Conservation (phyloP, 1,140 invertebrate genomes). For the Pararge aegeria region DNA sequence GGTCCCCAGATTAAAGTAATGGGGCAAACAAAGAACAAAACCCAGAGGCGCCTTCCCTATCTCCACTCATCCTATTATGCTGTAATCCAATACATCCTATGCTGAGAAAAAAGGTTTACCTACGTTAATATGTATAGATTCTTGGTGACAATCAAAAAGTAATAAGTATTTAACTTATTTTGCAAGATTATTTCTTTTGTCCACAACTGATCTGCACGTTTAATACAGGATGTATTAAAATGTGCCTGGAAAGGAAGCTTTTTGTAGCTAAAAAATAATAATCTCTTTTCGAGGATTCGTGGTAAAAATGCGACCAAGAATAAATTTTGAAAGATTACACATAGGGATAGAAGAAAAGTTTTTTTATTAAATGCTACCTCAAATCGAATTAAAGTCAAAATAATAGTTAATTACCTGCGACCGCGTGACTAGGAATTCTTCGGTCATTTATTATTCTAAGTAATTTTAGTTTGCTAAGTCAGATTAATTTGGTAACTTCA, state of each 20-base stretch:
- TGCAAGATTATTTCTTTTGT: neutral
- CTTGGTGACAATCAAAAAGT: neutral
- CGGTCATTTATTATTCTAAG: no score
- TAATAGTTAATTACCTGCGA: no score
- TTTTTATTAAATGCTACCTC: no score
- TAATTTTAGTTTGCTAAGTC: no score
- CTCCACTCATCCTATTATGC: slow-evolving; percentile 44
- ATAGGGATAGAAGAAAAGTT: no score
- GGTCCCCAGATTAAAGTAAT: slow-evolving; percentile 24
- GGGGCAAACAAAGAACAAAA: slow-evolving; percentile 15
- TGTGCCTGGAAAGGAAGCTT: neutral
- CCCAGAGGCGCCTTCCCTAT: slow-evolving; percentile 38
- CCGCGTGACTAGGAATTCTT: no score
- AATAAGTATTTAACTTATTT: neutral
- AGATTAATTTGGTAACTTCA: no score
- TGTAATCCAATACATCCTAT: neutral
- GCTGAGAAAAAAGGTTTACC: neutral
- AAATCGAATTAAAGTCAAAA: no score
- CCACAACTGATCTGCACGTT: neutral
- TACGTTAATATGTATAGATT: neutral
- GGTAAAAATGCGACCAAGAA: no score
- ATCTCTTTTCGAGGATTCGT: neutral
- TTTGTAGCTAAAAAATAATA: neutral
- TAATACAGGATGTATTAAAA: neutral
- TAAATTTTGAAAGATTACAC: no score